A percentile compares a stretch with the other conserved stretches of the same genome.
These are phyloP conservation scores for Drosophila glabriapex DNA, from an alignment of 2,888 invertebrate species.

Conservation along the genomic window DNA sequence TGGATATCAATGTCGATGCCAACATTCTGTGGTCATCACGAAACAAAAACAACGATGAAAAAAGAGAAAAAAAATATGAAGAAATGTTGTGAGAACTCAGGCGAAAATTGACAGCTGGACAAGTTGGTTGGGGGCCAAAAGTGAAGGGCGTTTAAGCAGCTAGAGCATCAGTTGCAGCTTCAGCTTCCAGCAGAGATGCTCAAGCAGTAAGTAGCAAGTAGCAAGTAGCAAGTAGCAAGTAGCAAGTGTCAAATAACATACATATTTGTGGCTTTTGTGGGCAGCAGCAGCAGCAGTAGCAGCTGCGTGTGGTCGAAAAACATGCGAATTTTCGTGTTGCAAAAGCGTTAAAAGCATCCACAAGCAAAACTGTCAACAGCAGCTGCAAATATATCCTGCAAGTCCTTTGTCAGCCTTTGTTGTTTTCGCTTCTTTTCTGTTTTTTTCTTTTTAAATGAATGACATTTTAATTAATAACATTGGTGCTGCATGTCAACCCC, in stretches of 20 bases:
- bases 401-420: constrained; percentile 58
- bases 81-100: constrained; percentile 32
- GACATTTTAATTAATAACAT: constrained; percentile 85
- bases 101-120: constrained; percentile 70
- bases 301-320: constrained; percentile 68
- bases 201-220: constrained; percentile 12
- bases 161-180: constrained; percentile 8
- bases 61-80: constrained; percentile 21
- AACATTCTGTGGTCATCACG: constrained; percentile 65
- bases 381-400: constrained; percentile 61
- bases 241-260: constrained; percentile 61
- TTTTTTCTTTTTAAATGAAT: constrained; percentile 69
- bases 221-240: constrained; percentile 18
- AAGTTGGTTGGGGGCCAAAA: constrained; percentile 38
- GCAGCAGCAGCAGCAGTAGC: constrained; percentile 52
- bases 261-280: constrained; percentile 76
- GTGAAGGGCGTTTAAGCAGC: constrained; percentile 73
- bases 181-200: constrained; percentile 18
- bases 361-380: constrained; percentile 69
- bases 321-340: constrained; percentile 7
- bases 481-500: constrained; percentile 58
- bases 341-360: constrained; percentile 43
- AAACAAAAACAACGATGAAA: neutral
- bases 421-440: constrained; percentile 9
- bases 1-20: constrained; percentile 42